Evolutionary conservation across 2,888 invertebrate species (phyloP).

Genomic region (Abrostola triplasia): DNA sequence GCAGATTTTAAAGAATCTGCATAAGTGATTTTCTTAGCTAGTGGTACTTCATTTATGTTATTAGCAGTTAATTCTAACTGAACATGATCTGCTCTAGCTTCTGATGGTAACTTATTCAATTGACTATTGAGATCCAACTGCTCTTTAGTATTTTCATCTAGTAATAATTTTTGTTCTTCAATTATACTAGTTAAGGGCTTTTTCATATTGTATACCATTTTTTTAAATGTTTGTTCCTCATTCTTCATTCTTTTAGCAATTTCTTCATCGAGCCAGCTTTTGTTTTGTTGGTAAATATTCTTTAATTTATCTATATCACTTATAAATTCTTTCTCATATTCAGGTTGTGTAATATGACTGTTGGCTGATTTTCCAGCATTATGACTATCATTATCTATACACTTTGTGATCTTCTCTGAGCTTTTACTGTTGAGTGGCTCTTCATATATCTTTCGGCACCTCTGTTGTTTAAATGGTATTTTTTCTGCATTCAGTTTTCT

Average conservation of each 20-base stretch:
- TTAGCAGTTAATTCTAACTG: constrained; percentile 25
- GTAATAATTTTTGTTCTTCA: constrained; percentile 56
- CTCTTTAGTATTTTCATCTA: constrained; percentile 53
- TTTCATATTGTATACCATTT: constrained; percentile 58
- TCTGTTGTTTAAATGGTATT: constrained; percentile 67
- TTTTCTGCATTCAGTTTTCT: constrained; percentile 64
- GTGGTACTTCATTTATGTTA: constrained; percentile 28
- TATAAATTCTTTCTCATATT: constrained; percentile 75
- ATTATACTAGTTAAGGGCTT: constrained; percentile 59
- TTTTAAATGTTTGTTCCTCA: constrained; percentile 63
- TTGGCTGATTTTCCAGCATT: constrained; percentile 59
- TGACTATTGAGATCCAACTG: constrained; percentile 21
- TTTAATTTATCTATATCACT: constrained; percentile 75
- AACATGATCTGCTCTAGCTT: constrained; percentile 35
- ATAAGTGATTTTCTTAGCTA: constrained; percentile 71
- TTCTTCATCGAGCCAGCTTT: constrained; percentile 80
- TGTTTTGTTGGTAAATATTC: constrained; percentile 78
- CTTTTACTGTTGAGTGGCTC: constrained; percentile 76
- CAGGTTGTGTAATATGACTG: constrained; percentile 60
- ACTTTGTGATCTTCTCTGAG: constrained; percentile 72
- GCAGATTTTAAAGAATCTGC: constrained; percentile 76
- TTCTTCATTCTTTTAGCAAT: constrained; percentile 69
- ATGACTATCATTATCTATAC: constrained; percentile 69
- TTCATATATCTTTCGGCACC: constrained; percentile 82
- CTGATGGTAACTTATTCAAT: constrained; percentile 28